Percentiles rank a stretch among this genome's conserved stretches.
Evolutionary conservation across 1,140 invertebrate species (phyloP).

Genomic region (Trichomalopsis sarcophagae): DNA sequence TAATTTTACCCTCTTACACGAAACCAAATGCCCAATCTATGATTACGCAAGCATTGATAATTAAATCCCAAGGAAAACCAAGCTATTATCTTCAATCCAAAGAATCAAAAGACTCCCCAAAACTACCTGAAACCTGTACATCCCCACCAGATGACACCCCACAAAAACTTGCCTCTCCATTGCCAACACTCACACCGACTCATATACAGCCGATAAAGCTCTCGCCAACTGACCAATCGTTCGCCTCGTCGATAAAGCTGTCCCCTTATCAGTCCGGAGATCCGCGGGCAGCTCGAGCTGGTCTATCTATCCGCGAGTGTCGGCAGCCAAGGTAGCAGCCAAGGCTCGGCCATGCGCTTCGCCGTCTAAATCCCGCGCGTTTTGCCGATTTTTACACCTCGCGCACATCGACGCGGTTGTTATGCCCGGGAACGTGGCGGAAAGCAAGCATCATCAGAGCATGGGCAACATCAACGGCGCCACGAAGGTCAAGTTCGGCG

Average conservation of each 20-base stretch:
- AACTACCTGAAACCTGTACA: too few species aligned
- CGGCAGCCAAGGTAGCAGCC: neutral
- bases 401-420: neutral
- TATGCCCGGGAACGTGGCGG: neutral
- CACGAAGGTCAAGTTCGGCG: neutral
- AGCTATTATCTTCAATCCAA: too few species aligned
- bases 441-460: neutral
- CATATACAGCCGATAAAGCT: neutral
- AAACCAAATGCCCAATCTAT: too few species aligned
- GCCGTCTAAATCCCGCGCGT: neutral
- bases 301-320: neutral
- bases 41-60: too few species aligned
- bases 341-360: neutral
- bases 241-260: neutral
- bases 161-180: too few species aligned
- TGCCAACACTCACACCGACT: too few species aligned
- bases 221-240: neutral
- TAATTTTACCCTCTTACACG: too few species aligned
- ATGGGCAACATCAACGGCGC: constrained; percentile 1
- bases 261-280: neutral
- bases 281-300: neutral
- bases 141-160: too few species aligned
- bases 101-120: too few species aligned
- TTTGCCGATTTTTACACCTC: neutral
- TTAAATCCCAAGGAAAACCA: too few species aligned